Base-by-base conservation (phyloP, 1,140 invertebrate species). In the Lasioglossum albipes region DNA sequence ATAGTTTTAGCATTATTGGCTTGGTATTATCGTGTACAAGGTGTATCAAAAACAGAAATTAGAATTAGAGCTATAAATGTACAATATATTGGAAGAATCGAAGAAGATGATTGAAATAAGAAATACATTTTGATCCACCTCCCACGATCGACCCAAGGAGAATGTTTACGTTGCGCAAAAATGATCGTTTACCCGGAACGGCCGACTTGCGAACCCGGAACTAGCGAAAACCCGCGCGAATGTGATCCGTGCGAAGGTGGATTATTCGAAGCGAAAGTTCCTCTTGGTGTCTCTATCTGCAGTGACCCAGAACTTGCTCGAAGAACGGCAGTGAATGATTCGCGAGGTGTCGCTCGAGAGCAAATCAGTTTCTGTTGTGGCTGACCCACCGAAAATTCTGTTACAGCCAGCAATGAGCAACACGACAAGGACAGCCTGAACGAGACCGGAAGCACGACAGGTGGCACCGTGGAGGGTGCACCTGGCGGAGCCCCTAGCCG, bases 361-460 rank as follows among this genome's bases (percentile, higher is more conserved):
- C 2, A 16, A 36, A 9, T 18, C 31, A 41, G 18, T 65, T 61
- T 12, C 5, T 7, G 9, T 5, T 22, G 22, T 31, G 41, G 0
- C 42, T 68, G 12, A 54, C 68, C 31, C 12, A 0, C n/a, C 7
- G 16, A 52, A 61, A 13, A 54, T 54, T 41, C 7, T 81, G 41
- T 91, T 86, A 10, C 89, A 94, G 94, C 90, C 70, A 93, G 91
- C 87, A 93, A 93, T 86, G 94, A 94, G 76, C 91, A 93, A 62
- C 92, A 94, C 45, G 94, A 94, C 77, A 92, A 93, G 75, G 94
- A 94, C 86, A 94, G 94, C 82, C 81, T 94, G 87, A 94, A 94
- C 90, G 94, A 93, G 42, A 91, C 90, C 16, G 91, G 90, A 81
- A 93, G 89, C 85, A 93, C 88, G 85, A 91, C 89, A 80, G 91